These are phyloP conservation scores for Folsomia candida DNA, from an alignment of 2,888 invertebrate species.

Conservation along the genomic window DNA sequence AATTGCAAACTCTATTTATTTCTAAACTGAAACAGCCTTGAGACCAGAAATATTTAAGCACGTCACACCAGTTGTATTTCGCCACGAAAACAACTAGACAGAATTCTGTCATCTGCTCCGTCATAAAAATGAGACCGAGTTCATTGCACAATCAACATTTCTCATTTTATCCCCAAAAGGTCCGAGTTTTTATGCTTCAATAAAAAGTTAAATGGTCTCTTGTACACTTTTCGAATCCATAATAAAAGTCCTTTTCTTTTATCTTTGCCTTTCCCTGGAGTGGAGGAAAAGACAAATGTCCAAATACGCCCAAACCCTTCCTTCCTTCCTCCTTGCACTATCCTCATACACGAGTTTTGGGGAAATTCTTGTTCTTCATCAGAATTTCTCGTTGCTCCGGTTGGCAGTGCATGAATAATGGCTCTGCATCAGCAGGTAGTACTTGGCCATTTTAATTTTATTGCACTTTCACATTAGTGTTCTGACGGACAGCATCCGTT, in stretches of 20 bases:
- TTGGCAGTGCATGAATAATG: not conserved
- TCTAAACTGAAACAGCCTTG: too few relatives aligned
- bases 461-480: constrained; percentile 10
- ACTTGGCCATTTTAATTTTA: constrained; percentile 7
- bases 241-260: not conserved
- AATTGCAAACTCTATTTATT: too few relatives aligned
- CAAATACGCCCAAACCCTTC: not conserved
- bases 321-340: not conserved
- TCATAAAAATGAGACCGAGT: not conserved
- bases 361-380: not conserved
- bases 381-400: too few relatives aligned
- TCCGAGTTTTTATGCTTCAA: constrained; percentile 14
- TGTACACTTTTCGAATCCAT: constrained; percentile 7
- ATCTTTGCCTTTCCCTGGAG: not conserved
- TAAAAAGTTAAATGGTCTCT: constrained; percentile 17
- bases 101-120: not conserved
- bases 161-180: constrained; percentile 13
- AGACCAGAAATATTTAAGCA: too few relatives aligned
- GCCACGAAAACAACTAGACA: not conserved
- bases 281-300: not conserved
- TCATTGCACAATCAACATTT: constrained; percentile 17
- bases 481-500: not conserved
- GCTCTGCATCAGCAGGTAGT: not conserved
- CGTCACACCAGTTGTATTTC: too few relatives aligned
- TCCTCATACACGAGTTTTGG: not conserved